Conservation (phyloP, 2,113 vertebrate genomes). For the Semnornis frantzii region DNA sequence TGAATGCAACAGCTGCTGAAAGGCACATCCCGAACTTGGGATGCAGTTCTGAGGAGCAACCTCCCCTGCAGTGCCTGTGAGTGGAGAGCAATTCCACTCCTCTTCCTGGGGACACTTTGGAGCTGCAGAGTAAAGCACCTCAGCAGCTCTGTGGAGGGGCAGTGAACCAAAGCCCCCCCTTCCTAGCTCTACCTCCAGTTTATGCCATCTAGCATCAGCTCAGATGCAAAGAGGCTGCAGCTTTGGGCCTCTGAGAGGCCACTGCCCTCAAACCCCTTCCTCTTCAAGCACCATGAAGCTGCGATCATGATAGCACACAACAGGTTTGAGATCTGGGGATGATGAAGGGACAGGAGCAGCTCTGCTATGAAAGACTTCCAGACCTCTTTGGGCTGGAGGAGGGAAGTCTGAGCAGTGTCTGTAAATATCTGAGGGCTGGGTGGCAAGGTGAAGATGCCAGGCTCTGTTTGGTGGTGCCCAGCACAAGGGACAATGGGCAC, state of each 20-base stretch:
- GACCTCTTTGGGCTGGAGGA: too few species aligned
- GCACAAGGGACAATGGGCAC: too few species aligned
- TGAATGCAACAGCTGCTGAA: rapidly evolving
- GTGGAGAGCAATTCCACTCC: neutral
- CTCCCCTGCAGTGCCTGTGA: neutral
- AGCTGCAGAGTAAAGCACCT: neutral
- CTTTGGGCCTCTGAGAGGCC: neutral
- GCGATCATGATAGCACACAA: neutral
- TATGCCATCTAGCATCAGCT: neutral
- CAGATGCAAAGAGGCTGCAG: neutral
- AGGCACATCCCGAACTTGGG: neutral
- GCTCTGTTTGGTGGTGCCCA: too few species aligned
- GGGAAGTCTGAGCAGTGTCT: too few species aligned
- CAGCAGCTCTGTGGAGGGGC: neutral
- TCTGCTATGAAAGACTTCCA: too few species aligned
- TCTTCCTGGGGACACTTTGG: neutral
- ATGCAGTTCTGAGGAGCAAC: neutral
- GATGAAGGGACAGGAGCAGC: too few species aligned
- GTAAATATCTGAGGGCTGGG: too few species aligned
- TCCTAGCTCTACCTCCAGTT: neutral
- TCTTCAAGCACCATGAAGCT: neutral
- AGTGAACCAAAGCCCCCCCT: rapidly evolving
- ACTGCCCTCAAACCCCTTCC: rapidly evolving
- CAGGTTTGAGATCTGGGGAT: neutral
- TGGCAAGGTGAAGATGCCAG: too few species aligned